These are phyloP conservation scores for Neoitamus cyanurus DNA, from an alignment of 2,888 invertebrate genomes.

Conservation along the genomic window DNA sequence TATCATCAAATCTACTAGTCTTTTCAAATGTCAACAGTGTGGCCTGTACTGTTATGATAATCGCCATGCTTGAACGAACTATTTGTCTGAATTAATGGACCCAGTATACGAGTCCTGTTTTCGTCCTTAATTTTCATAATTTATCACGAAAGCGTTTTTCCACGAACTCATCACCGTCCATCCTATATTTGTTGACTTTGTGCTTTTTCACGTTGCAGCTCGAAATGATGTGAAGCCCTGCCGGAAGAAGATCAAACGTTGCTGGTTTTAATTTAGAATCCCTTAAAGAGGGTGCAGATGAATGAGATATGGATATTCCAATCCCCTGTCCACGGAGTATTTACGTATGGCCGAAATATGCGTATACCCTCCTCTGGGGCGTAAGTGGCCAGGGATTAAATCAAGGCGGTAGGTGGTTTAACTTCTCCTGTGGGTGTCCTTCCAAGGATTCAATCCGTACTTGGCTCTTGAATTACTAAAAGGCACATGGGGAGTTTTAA, in stretches of 20 bases:
- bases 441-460: not conserved
- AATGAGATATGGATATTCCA: not conserved
- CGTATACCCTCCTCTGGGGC: not conserved
- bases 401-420: not conserved
- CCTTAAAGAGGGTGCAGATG: not conserved
- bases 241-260: not conserved
- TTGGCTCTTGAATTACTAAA: not conserved
- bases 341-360: not conserved
- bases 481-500: not conserved
- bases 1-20: too few species aligned
- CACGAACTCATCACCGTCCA: not conserved
- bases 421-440: not conserved
- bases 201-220: not conserved
- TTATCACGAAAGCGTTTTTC: not conserved
- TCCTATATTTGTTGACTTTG: not conserved
- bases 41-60: too few species aligned
- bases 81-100: not conserved
- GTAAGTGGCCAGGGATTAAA: constrained; percentile 3
- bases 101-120: not conserved
- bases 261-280: not conserved
- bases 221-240: not conserved
- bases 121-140: not conserved
- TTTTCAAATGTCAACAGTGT: too few species aligned
- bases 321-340: not conserved
- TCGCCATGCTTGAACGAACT: not conserved